phyloP scores from a whole-genome alignment of 37 sponge, comb jelly and placozoan species.

The Crambe crambe region DNA sequence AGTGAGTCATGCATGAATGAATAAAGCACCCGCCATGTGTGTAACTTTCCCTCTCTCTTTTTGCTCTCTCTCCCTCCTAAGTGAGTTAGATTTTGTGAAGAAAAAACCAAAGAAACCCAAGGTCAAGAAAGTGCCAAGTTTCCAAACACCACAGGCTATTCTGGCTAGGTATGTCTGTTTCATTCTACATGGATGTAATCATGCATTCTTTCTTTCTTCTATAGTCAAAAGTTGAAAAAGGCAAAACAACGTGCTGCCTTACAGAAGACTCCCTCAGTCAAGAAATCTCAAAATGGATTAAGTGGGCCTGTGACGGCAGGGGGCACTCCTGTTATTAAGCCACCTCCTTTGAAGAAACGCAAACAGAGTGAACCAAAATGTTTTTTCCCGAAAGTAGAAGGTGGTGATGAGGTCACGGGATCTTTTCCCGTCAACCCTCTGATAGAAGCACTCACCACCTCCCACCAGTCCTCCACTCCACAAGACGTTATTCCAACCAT shows the following conservation, averaged over 20 bases:
- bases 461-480: not conserved
- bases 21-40: not conserved
- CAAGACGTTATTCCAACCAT: not conserved
- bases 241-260: slow-evolving; percentile 50
- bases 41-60: not conserved
- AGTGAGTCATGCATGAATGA: slow-evolving; percentile 33
- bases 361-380: not conserved
- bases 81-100: not conserved
- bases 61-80: not conserved
- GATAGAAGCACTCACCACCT: not conserved
- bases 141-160: slow-evolving; percentile 19
- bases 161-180: slow-evolving; percentile 47
- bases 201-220: not conserved
- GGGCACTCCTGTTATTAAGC: not conserved
- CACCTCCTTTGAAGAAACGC: slow-evolving; percentile 11
- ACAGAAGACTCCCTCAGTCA: not conserved
- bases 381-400: not conserved
- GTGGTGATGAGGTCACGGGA: not conserved
- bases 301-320: not conserved
- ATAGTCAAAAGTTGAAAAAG: slow-evolving; percentile 65
- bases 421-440: too few species aligned
- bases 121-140: slow-evolving; percentile 38
- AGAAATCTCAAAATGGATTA: not conserved
- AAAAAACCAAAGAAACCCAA: slow-evolving; percentile 37
- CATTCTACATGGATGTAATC: not conserved